Base-by-base conservation (phyloP, 2,113 vertebrate species). In the Stegastes partitus region DNA sequence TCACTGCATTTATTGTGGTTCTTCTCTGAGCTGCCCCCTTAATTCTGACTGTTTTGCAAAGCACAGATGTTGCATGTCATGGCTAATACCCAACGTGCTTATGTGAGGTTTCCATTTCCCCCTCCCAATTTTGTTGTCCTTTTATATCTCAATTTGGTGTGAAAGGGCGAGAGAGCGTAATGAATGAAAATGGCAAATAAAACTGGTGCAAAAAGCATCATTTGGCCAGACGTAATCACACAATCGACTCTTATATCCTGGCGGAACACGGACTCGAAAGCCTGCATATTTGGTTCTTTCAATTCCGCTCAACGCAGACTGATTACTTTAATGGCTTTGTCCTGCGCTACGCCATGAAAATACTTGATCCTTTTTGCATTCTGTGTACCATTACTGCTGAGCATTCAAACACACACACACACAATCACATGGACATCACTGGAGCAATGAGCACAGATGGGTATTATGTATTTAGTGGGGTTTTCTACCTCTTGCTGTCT, bases 241-340 rank as follows among this genome's bases (percentile, higher is more conserved):
- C 66, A 76, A 56, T 87, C 50, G 3, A 72, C 71, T 79, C 51
- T 44, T 58, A 83, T 66, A 88, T 86, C 63, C 80, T 56, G 51
- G 21, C 56, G 69, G 62, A 68, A 47, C 76, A 19, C 61, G 6
- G 25, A 57, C 34, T 61, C 39, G 39, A 85, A 79, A 78, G 54
- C 59, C 79, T 67, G 53, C 65, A 77, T 74, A 65, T 85, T 82
- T 55, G 45, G n/a, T 79, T 75, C 47, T 70, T 87, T 84, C 64
- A 84, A 26, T 82, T 82, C 68, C 57, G 74, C 82, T 90, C 83
- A 83, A 47, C 57, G 51, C 71, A 75, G 66, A 74, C 74, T 84
- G 80, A 90, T 89, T 84, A 81, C 55, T 81, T 57, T 84, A 83
- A 91, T 82, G 63, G 74, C 74, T 81, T 82, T 79, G 69, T 91